Conservation (phyloP, 1,140 invertebrate species). For the Himalopsyche phryganea region DNA sequence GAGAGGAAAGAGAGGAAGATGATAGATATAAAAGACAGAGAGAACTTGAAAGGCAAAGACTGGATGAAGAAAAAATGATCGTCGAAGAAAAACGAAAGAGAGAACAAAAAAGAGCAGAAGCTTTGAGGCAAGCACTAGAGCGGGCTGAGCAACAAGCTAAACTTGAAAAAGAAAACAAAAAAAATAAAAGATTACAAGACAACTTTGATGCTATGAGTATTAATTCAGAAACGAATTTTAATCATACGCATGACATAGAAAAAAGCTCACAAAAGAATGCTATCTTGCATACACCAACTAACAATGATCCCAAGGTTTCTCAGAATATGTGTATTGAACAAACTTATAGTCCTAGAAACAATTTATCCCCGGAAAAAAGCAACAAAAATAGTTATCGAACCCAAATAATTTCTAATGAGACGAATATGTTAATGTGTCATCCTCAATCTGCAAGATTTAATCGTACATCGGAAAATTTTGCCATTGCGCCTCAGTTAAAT, state of each 20-base stretch:
- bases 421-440: conserved; percentile 27
- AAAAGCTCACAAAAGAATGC: conserved; percentile 7
- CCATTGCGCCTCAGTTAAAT: conserved; percentile 4
- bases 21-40: conserved; percentile 62
- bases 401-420: conserved; percentile 9
- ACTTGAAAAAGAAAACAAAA: conserved; percentile 52
- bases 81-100: conserved; percentile 59
- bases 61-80: conserved; percentile 57
- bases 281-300: conserved; percentile 8
- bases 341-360: conserved; percentile 28
- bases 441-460: conserved; percentile 25
- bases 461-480: conserved; percentile 3
- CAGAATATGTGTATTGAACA: conserved; percentile 33
- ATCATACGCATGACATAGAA: conserved; percentile 8
- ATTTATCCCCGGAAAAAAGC: conserved; percentile 19
- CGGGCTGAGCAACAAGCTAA: conserved; percentile 58
- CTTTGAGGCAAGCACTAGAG: conserved; percentile 59
- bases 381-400: not conserved
- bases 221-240: conserved; percentile 38
- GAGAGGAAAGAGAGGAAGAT: conserved; percentile 66
- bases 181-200: conserved; percentile 27
- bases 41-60: conserved; percentile 59
- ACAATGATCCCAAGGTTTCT: conserved; percentile 31
- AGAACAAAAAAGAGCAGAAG: conserved; percentile 57
- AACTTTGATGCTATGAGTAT: conserved; percentile 38